phyloP scores from a whole-genome alignment of 2,797 vertebrate species.

The Bovichtus variegatus region DNA sequence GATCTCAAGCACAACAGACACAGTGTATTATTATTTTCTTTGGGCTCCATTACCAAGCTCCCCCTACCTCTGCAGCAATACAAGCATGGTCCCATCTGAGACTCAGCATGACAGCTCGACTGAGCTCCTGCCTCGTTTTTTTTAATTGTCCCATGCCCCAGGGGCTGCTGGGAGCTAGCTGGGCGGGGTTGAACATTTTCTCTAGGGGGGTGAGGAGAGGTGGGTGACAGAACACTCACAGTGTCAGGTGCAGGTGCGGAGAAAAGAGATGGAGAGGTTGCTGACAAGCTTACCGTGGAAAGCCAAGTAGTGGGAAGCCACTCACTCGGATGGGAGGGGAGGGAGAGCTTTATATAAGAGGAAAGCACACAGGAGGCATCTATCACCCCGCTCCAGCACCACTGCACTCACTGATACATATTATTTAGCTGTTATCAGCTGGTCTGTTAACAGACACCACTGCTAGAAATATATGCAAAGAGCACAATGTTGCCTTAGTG shows the following conservation, averaged over 20 bases:
- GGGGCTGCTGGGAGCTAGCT: conserved; percentile 77
- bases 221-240: conserved; percentile 68
- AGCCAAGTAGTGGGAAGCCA: conserved; percentile 68
- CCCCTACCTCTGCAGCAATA: conserved; percentile 33
- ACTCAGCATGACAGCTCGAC: conserved; percentile 60
- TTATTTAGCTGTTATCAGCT: conserved; percentile 62
- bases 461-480: conserved; percentile 40
- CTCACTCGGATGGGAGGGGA: conserved; percentile 58
- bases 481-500: conserved; percentile 11
- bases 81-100: conserved; percentile 62
- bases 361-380: conserved; percentile 65
- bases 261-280: conserved; percentile 66
- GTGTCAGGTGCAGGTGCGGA: conserved; percentile 81
- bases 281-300: conserved; percentile 78
- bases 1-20: conserved; percentile 69
- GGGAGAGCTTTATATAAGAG: conserved; percentile 71
- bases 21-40: conserved; percentile 63
- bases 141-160: conserved; percentile 81
- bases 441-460: conserved; percentile 48
- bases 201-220: conserved; percentile 48
- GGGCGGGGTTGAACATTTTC: conserved; percentile 68
- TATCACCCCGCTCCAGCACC: conserved; percentile 39
- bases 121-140: conserved; percentile 62
- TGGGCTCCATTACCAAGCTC: conserved; percentile 30
- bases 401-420: conserved; percentile 43